Percentiles rank a stretch among this genome's conserved stretches.
Evolutionary conservation across 2,888 invertebrate genomes (phyloP).

Genomic region (Drosophila birchii): DNA sequence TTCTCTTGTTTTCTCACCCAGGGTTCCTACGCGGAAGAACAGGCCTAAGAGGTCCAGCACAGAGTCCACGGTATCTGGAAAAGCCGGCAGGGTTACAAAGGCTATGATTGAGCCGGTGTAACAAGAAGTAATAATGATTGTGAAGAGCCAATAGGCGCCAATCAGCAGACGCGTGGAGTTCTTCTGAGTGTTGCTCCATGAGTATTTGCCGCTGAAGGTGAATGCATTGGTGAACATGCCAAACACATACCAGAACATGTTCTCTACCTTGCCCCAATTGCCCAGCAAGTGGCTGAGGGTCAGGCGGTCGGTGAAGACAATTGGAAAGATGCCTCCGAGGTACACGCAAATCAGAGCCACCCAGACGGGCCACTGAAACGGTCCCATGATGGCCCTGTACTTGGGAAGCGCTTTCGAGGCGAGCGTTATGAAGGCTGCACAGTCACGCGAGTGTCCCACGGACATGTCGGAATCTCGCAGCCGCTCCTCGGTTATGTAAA

Average conservation of each 20-base stretch:
- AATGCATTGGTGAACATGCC: constrained; percentile 94
- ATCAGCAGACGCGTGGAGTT: constrained; percentile 89
- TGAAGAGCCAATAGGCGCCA: constrained; percentile 93
- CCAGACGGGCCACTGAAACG: constrained; percentile 94
- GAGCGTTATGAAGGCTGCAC: constrained; percentile 91
- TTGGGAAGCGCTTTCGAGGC: constrained; percentile 92
- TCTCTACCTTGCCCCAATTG: constrained; percentile 90
- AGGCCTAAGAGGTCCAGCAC: constrained; percentile 88
- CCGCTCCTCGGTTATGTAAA: constrained; percentile 87
- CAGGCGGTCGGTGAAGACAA: constrained; percentile 90
- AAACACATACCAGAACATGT: constrained; percentile 95
- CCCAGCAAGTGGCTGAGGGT: constrained; percentile 88
- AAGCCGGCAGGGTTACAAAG: constrained; percentile 91
- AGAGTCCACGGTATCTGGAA: constrained; percentile 90
- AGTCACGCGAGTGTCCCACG: constrained; percentile 89
- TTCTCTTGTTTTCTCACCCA: constrained; percentile 86
- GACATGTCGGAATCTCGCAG: constrained; percentile 87
- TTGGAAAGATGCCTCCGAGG: constrained; percentile 90
- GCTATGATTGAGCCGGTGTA: constrained; percentile 94
- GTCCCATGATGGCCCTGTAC: constrained; percentile 93
- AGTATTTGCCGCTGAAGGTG: constrained; percentile 88
- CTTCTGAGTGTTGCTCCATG: constrained; percentile 90
- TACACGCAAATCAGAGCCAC: constrained; percentile 89
- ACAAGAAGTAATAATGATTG: constrained; percentile 92
- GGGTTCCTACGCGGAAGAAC: constrained; percentile 89